A percentile compares a stretch with the other conserved stretches of the same genome.
These are phyloP conservation scores for Macroteleia sp. DNA, from an alignment of 2,888 invertebrate genomes.

Conservation along the genomic window DNA sequence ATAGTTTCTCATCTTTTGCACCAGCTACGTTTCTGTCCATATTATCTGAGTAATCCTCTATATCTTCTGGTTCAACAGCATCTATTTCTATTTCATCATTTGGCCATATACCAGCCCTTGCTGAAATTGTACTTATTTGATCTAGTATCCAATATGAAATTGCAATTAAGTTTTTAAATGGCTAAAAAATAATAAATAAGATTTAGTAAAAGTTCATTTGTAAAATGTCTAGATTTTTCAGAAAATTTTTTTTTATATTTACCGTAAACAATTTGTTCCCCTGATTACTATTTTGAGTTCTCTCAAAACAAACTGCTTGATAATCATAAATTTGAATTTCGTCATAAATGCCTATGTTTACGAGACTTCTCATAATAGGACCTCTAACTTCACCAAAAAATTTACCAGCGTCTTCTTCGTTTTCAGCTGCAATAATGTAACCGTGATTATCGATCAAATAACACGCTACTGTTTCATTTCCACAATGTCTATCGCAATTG, in stretches of 20 bases:
- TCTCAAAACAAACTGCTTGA: constrained; percentile 94
- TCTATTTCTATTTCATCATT: constrained; percentile 74
- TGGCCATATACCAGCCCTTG: constrained; percentile 75
- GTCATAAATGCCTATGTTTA: constrained; percentile 90
- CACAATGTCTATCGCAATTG: constrained; percentile 85
- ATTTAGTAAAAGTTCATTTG: not conserved
- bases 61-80: too few species aligned
- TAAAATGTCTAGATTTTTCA: too few species aligned
- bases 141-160: constrained; percentile 76
- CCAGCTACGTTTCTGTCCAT: too few species aligned
- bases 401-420: constrained; percentile 89
- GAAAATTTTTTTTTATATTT: constrained; percentile 72
- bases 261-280: constrained; percentile 88
- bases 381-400: constrained; percentile 94
- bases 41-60: too few species aligned
- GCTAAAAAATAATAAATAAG: constrained; percentile 67
- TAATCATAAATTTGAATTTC: constrained; percentile 92
- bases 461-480: constrained; percentile 88
- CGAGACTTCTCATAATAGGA: constrained; percentile 89
- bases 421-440: constrained; percentile 92
- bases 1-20: too few species aligned
- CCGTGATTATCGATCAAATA: constrained; percentile 95
- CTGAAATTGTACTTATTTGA: constrained; percentile 75
- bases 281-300: constrained; percentile 87
- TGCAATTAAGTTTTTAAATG: constrained; percentile 73